phyloP scores from a whole-genome alignment of 2,888 invertebrate species.

The Lordiphosa andalusiaca region DNA sequence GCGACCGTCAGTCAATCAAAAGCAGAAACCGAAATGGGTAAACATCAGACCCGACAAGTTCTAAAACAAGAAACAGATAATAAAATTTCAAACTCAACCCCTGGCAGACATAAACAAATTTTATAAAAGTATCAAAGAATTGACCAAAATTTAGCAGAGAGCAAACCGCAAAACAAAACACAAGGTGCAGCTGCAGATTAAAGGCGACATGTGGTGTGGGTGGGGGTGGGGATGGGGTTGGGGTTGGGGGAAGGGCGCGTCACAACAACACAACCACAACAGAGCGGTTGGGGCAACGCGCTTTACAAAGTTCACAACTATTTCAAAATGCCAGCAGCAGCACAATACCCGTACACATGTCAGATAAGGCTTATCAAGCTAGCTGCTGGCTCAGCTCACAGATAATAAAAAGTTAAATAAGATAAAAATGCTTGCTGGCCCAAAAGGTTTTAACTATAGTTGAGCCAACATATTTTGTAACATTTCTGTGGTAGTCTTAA shows the following conservation, averaged over 20 bases:
- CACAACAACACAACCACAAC: conserved; percentile 6
- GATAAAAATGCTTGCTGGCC: conserved; percentile 44
- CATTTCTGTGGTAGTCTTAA: conserved; percentile 32
- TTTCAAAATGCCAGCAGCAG: conserved; percentile 49
- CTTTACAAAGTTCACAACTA: conserved; percentile 61
- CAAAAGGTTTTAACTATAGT: conserved; percentile 15
- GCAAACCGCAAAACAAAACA: conserved; percentile 35
- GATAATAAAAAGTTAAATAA: conserved; percentile 64
- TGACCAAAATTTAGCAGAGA: conserved; percentile 14
- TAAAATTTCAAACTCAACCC: conserved; percentile 44
- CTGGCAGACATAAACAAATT: conserved; percentile 48
- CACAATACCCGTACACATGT: conserved; percentile 41
- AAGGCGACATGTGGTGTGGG: conserved; percentile 51
- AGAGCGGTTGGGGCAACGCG: conserved; percentile 26
- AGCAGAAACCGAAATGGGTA: conserved; percentile 19
- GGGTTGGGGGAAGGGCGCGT: too few relatives aligned
- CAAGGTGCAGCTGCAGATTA: conserved; percentile 33
- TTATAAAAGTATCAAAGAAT: conserved; percentile 20
- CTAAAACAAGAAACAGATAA: conserved; percentile 17
- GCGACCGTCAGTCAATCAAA: conserved; percentile 60
- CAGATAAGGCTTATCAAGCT: conserved; percentile 61
- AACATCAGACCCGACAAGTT: conserved; percentile 33
- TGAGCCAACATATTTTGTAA: conserved; percentile 4
- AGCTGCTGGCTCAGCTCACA: conserved; percentile 34
- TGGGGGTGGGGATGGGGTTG: conserved; percentile 3